phyloP scores from a whole-genome alignment of 2,888 invertebrate species.

The Nephrotoma appendiculata region DNA sequence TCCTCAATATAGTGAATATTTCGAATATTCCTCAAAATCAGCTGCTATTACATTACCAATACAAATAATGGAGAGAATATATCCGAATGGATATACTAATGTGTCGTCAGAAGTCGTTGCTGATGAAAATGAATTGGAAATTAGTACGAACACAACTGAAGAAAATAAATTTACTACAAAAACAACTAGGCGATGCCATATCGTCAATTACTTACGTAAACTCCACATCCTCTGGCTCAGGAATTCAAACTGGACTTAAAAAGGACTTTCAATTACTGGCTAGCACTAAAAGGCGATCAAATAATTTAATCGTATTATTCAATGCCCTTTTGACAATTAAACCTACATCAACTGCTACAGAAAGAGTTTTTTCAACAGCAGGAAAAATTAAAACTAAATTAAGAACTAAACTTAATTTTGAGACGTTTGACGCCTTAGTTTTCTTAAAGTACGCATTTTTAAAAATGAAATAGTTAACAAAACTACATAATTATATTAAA shows the following conservation, averaged over 20 bases:
- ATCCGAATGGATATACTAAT: no score
- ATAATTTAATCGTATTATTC: neutral
- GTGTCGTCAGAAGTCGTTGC: neutral
- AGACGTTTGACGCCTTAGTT: neutral
- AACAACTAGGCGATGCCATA: no score
- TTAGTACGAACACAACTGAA: neutral
- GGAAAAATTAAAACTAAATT: no score
- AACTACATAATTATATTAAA: no score
- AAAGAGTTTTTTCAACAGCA: neutral
- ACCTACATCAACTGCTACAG: neutral
- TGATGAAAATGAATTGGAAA: neutral
- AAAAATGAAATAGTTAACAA: neutral
- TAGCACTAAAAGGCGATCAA: neutral
- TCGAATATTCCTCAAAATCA: neutral
- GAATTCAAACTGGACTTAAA: neutral
- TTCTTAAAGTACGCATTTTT: neutral
- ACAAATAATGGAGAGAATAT: no score
- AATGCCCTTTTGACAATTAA: neutral
- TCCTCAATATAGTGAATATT: neutral
- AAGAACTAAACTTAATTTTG: no score
- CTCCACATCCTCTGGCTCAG: neutral
- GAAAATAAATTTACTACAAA: neutral
- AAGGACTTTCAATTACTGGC: neutral
- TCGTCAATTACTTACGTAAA: no score
- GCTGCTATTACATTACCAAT: neutral